A percentile compares a stretch with the other conserved stretches of the same genome.
These are phyloP conservation scores for Rafetus swinhoei DNA, from an alignment of 2,113 vertebrate genomes.

Conservation along the genomic window DNA sequence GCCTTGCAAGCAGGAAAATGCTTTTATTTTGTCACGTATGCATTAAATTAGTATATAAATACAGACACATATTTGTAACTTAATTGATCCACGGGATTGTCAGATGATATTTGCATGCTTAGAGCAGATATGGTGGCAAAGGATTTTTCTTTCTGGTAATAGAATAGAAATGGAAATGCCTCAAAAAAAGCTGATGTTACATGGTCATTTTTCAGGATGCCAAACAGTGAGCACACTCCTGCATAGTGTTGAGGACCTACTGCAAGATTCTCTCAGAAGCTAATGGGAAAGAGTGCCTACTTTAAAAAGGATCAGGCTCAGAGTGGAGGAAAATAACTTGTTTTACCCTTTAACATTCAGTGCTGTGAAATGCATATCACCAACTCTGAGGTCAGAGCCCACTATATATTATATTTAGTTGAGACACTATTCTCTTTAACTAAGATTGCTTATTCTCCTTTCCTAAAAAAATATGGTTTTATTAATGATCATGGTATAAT, in stretches of 20 bases:
- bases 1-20: conserved; percentile 40
- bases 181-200: not conserved
- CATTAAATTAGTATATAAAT: conserved; percentile 55
- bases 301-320: accelerated
- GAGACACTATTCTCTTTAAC: not conserved
- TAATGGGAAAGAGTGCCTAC: accelerated
- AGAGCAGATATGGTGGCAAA: conserved; percentile 21
- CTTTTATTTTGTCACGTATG: conserved; percentile 25
- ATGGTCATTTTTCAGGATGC: conserved; percentile 21
- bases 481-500: not conserved
- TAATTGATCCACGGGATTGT: conserved; percentile 59
- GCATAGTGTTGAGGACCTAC: not conserved
- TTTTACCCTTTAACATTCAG: accelerated
- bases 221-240: accelerated
- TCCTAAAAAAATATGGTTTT: not conserved
- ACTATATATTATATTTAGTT: not conserved
- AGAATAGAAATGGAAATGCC: conserved; percentile 33
- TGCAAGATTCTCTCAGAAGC: accelerated
- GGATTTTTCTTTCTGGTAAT: not conserved
- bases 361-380: not conserved
- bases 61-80: conserved; percentile 29
- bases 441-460: not conserved
- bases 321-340: not conserved
- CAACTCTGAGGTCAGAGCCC: conserved; percentile 5
- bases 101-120: conserved; percentile 28